Evolutionary conservation across 2,797 vertebrate species (phyloP), one percentile per base, ranked within the genome.

Genomic region (Manis javanica): DNA sequence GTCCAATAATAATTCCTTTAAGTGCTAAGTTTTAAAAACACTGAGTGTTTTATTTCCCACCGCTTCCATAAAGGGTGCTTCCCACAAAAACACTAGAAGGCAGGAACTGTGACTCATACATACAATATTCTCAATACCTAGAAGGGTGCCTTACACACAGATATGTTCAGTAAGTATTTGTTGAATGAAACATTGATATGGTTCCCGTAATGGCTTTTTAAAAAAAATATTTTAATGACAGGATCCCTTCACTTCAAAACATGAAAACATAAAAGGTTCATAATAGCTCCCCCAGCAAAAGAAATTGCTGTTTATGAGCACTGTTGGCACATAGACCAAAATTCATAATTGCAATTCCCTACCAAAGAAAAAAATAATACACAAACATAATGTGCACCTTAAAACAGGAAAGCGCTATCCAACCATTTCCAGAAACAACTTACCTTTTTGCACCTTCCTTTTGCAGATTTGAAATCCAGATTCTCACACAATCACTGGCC

Each of bases 381-480:
- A 77, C 15, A 64, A 87, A 95, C 10, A 96, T 18, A 96, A 74
- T 10, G 7, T 87, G 46, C 72, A 88, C 55, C 71, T 94, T 31
- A 13, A 69, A 91, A 91, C 7, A 85, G 64, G 24, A 96, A 90
- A 93, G 57, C 29, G 87, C 77, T 34, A 89, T 90, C 46, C 85
- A 87, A 53, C 61, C 77, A 92, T 66, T 92, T 87, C 83, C 68
- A 87, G 59, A 90, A 96, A 71, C 51, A 87, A 96, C 97, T 97
- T 98, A 97, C 97, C 97, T 96, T 95, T 91, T 55, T 79, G 89
- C 77, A 96, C 95, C 94, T 96, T 97, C 95, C 96, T 98, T 97
- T 98, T 97, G 97, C 97, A 98, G 97, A 98, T 98, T 94, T 98
- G 97, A 98, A 98, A 97, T 98, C 96, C 97, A 98, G 97, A 98